Base-by-base conservation (phyloP, 2,888 invertebrate genomes). In the Acanthacorydalis orientalis region DNA sequence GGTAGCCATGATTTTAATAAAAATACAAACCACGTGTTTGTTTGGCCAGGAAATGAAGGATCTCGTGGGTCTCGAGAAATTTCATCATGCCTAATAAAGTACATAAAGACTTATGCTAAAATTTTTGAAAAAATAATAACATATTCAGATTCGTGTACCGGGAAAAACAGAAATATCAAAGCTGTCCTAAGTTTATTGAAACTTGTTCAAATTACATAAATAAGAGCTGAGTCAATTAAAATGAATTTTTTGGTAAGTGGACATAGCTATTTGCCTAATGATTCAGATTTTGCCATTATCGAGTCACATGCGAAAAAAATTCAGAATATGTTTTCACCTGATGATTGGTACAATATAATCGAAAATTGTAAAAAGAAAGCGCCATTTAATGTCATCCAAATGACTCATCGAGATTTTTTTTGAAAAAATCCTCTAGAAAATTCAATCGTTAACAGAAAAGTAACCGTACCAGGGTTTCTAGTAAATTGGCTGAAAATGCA, bases 31-130 rank as follows among this genome's bases (percentile, higher is more conserved):
- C 48, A 51, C 51, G 51, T 51, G 51, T 53, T 49, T 48, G 48
- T 52, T 49, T 54, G 51, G 52, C 50, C 51, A 52, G 54, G 48
- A 51, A 52, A 43, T n/a, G n/a, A n/a, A n/a, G n/a, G n/a, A n/a
- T n/a, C n/a, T n/a, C n/a, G n/a, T n/a, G n/a, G n/a, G n/a, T 54
- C 53, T 49, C 54, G 54, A 47, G 50, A 53, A 53, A 51, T 51
- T 52, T 47, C 49, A 48, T 51, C 50, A 44, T 52, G 46, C 44
- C 44, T 52, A 49, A 47, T 52, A 47, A 51, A 54, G 49, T 51
- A 53, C n/a, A n/a, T n/a, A n/a, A n/a, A n/a, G n/a, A n/a, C n/a
- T n/a, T n/a, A n/a, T n/a, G n/a, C n/a, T n/a, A 34, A 40, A 43
- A 50, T 50, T 41, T 49, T 44, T 31, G 47, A 51, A 52, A 48